phyloP scores from a whole-genome alignment of 2,113 vertebrate genomes.

The Dicerorhinus sumatrensis region DNA sequence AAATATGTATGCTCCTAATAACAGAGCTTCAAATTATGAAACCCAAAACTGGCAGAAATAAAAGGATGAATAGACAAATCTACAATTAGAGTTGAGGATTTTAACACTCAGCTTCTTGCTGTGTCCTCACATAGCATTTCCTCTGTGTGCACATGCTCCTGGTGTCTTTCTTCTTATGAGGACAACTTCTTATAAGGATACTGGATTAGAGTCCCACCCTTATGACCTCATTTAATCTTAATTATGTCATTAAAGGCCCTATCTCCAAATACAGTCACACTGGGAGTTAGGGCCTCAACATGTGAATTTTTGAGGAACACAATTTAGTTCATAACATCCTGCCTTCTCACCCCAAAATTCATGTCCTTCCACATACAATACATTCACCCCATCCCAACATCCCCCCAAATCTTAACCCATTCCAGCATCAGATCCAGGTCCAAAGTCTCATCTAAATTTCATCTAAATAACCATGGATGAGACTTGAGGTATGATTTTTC shows the following conservation, averaged over 20 bases:
- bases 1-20: background rate
- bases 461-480: background rate
- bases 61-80: background rate
- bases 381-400: background rate
- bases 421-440: background rate
- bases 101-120: background rate
- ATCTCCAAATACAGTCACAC: background rate
- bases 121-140: background rate
- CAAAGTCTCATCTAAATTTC: background rate
- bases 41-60: background rate
- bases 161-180: background rate
- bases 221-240: background rate
- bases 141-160: accelerated
- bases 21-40: background rate
- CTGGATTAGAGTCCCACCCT: background rate
- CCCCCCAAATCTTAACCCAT: background rate
- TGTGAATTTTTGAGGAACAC: background rate
- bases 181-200: background rate
- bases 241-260: background rate
- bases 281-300: background rate
- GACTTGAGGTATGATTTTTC: background rate
- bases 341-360: background rate
- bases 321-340: background rate
- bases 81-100: background rate
- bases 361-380: background rate